These are phyloP conservation scores for Drosophila biarmipes DNA, from an alignment of 1,140 invertebrate genomes.

Conservation along the genomic window DNA sequence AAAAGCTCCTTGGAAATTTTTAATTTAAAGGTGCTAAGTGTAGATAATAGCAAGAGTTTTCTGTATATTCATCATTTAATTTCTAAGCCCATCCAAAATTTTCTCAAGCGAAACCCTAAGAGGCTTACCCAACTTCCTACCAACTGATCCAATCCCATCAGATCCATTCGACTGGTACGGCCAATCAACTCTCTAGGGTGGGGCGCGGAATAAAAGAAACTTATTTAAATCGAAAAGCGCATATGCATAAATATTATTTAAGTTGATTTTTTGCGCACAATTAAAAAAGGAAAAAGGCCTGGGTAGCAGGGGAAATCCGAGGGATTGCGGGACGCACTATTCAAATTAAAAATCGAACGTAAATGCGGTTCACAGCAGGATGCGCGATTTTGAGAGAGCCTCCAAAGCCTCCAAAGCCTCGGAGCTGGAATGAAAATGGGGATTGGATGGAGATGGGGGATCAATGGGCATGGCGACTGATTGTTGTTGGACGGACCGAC, in stretches of 20 bases:
- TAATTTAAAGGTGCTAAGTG: not conserved
- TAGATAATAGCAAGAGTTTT: too few species aligned
- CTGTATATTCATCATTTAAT: too few species aligned
- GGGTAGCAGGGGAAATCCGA: not conserved
- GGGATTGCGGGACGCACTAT: constrained; percentile 48
- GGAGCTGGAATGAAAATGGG: constrained; percentile 26
- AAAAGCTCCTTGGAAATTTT: not conserved
- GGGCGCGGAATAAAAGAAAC: constrained; percentile 50
- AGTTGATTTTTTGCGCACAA: constrained; percentile 76
- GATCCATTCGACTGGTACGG: constrained; percentile 2
- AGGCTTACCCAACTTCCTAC: not conserved
- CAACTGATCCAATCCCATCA: constrained; percentile 6
- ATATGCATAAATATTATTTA: constrained; percentile 81
- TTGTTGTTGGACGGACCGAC: constrained; percentile 55
- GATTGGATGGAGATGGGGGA: not conserved
- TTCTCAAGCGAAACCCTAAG: not conserved
- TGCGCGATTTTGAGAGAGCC: constrained; percentile 61
- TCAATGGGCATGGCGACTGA: constrained; percentile 22
- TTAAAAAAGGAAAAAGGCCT: constrained; percentile 57
- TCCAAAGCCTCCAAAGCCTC: constrained; percentile 28
- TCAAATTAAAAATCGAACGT: constrained; percentile 83
- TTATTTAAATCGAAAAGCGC: constrained; percentile 77
- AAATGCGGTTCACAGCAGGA: constrained; percentile 83
- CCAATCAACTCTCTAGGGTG: constrained; percentile 40
- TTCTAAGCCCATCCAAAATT: not conserved